These are phyloP conservation scores for Drosophila erecta DNA, from an alignment of 1,140 invertebrate species.

Conservation along the genomic window DNA sequence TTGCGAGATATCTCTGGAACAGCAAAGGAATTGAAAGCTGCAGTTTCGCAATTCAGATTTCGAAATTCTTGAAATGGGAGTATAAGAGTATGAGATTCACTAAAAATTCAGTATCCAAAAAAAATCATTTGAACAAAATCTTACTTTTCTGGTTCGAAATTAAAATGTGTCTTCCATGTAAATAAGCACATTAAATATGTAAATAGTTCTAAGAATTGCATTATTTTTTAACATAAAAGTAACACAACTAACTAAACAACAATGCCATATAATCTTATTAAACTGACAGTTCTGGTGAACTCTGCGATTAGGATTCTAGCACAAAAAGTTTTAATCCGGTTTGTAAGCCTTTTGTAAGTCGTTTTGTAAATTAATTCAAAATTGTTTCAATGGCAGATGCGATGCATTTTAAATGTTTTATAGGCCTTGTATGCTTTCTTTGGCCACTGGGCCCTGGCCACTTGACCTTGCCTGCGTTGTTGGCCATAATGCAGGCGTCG, in stretches of 20 bases:
- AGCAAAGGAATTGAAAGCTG: not conserved
- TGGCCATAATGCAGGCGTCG: constrained; percentile 26
- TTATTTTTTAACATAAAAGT: too few relatives aligned
- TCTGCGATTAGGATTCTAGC: not conserved
- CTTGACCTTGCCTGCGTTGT: constrained; percentile 31
- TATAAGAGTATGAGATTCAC: too few relatives aligned
- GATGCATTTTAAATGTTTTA: not conserved
- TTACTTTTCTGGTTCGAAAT: too few relatives aligned
- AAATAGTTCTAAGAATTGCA: too few relatives aligned
- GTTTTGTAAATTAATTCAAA: constrained; percentile 10
- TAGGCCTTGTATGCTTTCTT: constrained; percentile 8
- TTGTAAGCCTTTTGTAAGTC: not conserved
- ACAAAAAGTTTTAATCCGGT: not conserved
- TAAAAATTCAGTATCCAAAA: too few relatives aligned
- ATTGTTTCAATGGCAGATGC: constrained; percentile 10
- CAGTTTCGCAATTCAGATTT: not conserved
- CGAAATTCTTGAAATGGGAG: not conserved
- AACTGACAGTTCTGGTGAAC: too few relatives aligned
- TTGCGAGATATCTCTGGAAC: constrained; percentile 3
- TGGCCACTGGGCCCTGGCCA: constrained; percentile 13
- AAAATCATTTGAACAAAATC: too few relatives aligned
- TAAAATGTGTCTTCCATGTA: too few relatives aligned
- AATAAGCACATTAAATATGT: too few relatives aligned
- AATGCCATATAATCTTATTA: too few relatives aligned
- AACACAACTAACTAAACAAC: too few relatives aligned